phyloP scores from a whole-genome alignment of 2,888 invertebrate species.

The Deroplatys truncata region DNA sequence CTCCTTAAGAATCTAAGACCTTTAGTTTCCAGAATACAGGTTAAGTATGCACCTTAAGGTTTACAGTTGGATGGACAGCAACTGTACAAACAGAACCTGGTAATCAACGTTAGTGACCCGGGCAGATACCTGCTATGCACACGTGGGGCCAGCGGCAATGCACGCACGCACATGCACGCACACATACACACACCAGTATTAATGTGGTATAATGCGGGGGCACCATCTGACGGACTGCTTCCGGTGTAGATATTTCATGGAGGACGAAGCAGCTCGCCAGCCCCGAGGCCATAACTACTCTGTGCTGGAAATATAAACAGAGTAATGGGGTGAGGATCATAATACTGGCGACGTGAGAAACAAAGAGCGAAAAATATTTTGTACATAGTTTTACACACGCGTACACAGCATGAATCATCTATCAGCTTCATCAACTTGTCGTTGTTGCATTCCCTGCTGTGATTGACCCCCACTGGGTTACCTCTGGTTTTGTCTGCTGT shows the following conservation, averaged over 20 bases:
- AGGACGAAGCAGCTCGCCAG: neutral
- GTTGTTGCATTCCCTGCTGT: neutral
- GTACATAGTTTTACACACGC: neutral
- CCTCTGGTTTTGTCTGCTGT: neutral
- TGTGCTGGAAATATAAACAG: neutral
- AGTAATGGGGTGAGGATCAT: neutral
- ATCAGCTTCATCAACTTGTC: neutral
- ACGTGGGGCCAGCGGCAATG: neutral
- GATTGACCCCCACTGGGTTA: neutral
- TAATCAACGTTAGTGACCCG: neutral
- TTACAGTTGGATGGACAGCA: neutral
- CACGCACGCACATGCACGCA: neutral
- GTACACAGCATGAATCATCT: neutral
- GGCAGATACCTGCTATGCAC: neutral
- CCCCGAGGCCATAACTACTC: neutral
- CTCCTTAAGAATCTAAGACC: too few species aligned
- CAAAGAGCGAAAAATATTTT: neutral
- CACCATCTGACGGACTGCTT: neutral
- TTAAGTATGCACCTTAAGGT: neutral
- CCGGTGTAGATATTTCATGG: conserved; percentile 1
- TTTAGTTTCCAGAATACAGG: neutral
- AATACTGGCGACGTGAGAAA: neutral
- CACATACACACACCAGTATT: neutral
- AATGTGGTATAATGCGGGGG: neutral
- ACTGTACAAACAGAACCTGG: conserved; percentile 1